These are phyloP conservation scores for Montifringilla adamsi DNA, from an alignment of 2,113 vertebrate genomes.

Conservation along the genomic window DNA sequence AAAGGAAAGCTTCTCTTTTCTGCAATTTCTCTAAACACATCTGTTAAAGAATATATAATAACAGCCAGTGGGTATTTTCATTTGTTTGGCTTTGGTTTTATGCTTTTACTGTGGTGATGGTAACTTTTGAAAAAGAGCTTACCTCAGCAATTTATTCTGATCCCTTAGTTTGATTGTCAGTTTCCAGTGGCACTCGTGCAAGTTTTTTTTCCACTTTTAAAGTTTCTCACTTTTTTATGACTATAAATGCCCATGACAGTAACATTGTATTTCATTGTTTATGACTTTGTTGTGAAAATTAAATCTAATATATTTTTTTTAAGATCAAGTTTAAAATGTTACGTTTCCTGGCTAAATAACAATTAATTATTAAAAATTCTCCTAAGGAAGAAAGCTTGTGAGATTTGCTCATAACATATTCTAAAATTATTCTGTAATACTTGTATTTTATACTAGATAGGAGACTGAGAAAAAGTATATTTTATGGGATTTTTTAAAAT, in stretches of 20 bases:
- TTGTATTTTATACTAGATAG: not conserved
- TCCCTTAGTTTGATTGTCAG: not conserved
- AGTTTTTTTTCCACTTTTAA: not conserved
- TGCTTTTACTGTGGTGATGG: not conserved
- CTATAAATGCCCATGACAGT: not conserved
- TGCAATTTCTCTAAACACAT: not conserved
- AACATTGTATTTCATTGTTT: not conserved
- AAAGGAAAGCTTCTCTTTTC: not conserved
- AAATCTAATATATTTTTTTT: not conserved
- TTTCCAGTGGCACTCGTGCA: not conserved
- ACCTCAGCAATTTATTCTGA: not conserved
- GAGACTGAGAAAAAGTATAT: not conserved
- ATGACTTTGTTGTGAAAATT: not conserved
- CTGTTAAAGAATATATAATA: not conserved
- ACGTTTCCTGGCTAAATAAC: not conserved
- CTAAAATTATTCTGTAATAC: not conserved
- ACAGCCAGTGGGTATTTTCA: not conserved
- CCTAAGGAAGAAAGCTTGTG: not conserved
- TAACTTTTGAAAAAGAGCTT: not conserved
- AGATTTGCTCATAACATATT: not conserved
- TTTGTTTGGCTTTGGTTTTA: not conserved
- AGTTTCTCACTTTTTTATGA: not conserved
- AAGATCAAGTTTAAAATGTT: not conserved
- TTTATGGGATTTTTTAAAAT: not conserved
- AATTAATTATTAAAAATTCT: not conserved